phyloP scores from a whole-genome alignment of 2,888 invertebrate species.

The Nomada fabriciana region DNA sequence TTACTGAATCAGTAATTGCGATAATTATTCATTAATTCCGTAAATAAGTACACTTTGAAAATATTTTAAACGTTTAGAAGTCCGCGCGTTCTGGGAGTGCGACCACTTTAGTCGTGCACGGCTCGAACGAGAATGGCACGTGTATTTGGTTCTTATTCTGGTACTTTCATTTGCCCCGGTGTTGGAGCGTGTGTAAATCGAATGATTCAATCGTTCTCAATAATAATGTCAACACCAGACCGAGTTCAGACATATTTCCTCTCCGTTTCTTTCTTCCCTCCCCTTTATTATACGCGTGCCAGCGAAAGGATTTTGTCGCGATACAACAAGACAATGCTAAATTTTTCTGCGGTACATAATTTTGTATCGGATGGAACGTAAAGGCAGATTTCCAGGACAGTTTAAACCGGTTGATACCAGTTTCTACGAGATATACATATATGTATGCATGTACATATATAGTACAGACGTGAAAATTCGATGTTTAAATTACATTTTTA shows the following conservation, averaged over 20 bases:
- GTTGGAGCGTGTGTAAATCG: constrained; percentile 8
- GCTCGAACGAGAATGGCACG: constrained; percentile 27
- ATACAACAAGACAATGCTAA: background rate
- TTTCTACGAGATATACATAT: constrained; percentile 42
- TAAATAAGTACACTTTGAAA: background rate
- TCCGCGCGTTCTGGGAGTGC: background rate
- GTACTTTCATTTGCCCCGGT: constrained; percentile 39
- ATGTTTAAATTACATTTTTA: constrained; percentile 11
- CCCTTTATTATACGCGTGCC: background rate
- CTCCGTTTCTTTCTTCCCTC: background rate
- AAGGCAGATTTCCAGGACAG: constrained; percentile 60
- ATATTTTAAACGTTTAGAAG: background rate
- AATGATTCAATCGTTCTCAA: constrained; percentile 11
- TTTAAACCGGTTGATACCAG: constrained; percentile 65
- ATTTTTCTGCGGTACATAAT: constrained; percentile 31
- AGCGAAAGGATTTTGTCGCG: background rate
- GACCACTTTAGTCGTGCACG: constrained; percentile 6
- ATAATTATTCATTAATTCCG: background rate
- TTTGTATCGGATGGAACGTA: constrained; percentile 46
- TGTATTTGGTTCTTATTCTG: constrained; percentile 11
- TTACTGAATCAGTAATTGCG: background rate
- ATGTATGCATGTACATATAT: constrained; percentile 9
- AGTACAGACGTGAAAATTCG: constrained; percentile 22
- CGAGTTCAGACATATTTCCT: background rate
- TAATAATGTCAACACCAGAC: background rate